Evolutionary conservation across 2,888 invertebrate species (phyloP).

Genomic region (Nomada ruficornis): DNA sequence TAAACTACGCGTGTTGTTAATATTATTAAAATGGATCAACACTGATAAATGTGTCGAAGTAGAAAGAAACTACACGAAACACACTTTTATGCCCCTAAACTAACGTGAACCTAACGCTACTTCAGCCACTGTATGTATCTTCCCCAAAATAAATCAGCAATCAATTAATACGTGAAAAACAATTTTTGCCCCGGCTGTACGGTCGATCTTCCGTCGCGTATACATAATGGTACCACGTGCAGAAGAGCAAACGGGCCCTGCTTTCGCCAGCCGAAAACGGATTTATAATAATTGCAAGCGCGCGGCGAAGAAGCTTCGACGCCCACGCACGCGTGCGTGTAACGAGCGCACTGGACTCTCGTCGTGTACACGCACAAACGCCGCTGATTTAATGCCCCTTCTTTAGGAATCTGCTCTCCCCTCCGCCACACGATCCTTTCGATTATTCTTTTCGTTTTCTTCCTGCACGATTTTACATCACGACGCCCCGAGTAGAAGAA

Average conservation of each 20-base stretch:
- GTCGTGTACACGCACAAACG: slow-evolving; percentile 53
- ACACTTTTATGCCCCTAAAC: no score
- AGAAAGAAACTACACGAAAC: no score
- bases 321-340: slow-evolving; percentile 32
- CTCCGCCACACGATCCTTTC: slow-evolving; percentile 16
- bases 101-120: no score
- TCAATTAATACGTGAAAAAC: slow-evolving; percentile 48
- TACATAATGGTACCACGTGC: slow-evolving; percentile 48
- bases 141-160: slow-evolving; percentile 29
- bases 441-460: slow-evolving; percentile 43
- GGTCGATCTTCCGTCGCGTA: slow-evolving; percentile 46
- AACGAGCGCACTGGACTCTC: slow-evolving; percentile 15
- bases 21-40: no score
- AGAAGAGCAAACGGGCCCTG: slow-evolving; percentile 9
- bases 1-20: no score
- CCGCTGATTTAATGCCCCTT: slow-evolving; percentile 62
- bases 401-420: slow-evolving; percentile 49
- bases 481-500: neutral
- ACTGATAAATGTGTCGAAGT: no score
- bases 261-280: slow-evolving; percentile 38
- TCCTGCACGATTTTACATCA: slow-evolving; percentile 29
- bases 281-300: slow-evolving; percentile 68
- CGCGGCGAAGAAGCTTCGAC: slow-evolving; percentile 38
- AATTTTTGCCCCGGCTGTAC: slow-evolving; percentile 48
- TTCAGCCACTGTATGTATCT: no score